These are phyloP conservation scores for Sarcophilus harrisii DNA, from an alignment of 2,797 vertebrate species.

Conservation along the genomic window DNA sequence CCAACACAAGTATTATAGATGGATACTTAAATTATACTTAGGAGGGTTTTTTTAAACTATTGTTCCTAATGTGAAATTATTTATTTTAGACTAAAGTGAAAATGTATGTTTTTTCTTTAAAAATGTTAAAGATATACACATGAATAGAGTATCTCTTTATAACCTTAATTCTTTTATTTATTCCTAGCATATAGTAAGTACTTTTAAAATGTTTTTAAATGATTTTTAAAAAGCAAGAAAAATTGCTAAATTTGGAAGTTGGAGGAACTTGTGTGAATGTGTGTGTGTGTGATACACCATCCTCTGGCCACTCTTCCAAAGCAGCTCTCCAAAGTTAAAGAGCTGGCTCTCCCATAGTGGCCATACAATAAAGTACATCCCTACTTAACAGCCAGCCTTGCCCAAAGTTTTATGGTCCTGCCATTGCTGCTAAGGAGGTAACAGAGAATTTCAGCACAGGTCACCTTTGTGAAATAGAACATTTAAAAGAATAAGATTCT, in stretches of 20 bases:
- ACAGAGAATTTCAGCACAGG: not conserved
- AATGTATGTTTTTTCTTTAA: not conserved
- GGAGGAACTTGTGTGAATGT: too few relatives aligned
- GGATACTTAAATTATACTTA: not conserved
- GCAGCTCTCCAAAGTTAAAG: not conserved
- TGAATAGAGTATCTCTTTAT: not conserved
- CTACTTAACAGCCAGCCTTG: not conserved
- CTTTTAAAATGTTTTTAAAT: not conserved
- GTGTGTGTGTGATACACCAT: too few relatives aligned
- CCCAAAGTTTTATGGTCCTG: not conserved
- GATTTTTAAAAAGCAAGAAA: not conserved
- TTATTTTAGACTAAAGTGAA: not conserved
- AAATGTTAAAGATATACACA: not conserved
- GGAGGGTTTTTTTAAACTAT: not conserved
- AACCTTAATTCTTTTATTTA: not conserved
- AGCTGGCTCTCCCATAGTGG: not conserved
- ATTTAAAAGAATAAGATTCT: not conserved
- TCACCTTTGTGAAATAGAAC: not conserved
- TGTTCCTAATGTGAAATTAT: not conserved
- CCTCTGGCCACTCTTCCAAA: not conserved
- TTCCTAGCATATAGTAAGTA: not conserved
- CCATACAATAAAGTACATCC: not conserved
- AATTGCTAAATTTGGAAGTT: too few relatives aligned
- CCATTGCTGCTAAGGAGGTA: not conserved
- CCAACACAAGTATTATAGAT: not conserved